Evolutionary conservation across 2,113 vertebrate species (phyloP), one percentile per base, ranked within the genome.

Genomic region (Hystrix brachyura): DNA sequence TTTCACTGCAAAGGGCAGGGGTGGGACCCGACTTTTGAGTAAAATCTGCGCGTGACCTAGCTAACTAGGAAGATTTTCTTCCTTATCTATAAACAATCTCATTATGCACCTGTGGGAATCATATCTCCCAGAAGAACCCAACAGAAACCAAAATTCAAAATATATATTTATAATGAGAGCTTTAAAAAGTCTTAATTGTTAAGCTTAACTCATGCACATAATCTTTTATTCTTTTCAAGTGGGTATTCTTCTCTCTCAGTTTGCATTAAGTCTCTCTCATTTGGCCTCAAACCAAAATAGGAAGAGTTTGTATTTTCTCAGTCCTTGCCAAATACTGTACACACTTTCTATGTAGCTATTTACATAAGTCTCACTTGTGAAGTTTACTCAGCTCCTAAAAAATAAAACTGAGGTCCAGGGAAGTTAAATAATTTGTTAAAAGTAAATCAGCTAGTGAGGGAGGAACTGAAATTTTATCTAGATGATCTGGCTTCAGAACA

Each of bases 381-480:
- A 48, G 3, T 46, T 92, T 11, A 80, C 9, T 21, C 43, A 59
- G 4, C 53, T 84, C 95, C 76, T 32, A 69, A 5, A 78, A 60
- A 64, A 53, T 19, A 18, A 90, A 83, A 93, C 46, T 19, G 74
- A 94, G 74, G 4, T 19, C 23, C 64, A 91, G 14, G 17, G 14
- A n/a, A n/a, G 15, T 67, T 62, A 90, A 76, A 60, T 57, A 79
- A 94, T 85, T 79, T 84, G 25, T 55, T 94, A 81, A 57, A 95
- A 92, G 43, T 57, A 67, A 93, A 67, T 95, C 17, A 86, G 7
- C 32, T 88, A 5, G 5, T 55, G 65, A 60, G 14, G 3, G 32
- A 74, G 25, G 8, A 93, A 19, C 19, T 69, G 76, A 86, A 72
- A 55, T 69, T 88, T 95, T 13, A 21, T 32, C 6, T 12, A 60